Evolutionary conservation across 2,888 invertebrate genomes (phyloP).

Genomic region (Neuroscelio doddi): DNA sequence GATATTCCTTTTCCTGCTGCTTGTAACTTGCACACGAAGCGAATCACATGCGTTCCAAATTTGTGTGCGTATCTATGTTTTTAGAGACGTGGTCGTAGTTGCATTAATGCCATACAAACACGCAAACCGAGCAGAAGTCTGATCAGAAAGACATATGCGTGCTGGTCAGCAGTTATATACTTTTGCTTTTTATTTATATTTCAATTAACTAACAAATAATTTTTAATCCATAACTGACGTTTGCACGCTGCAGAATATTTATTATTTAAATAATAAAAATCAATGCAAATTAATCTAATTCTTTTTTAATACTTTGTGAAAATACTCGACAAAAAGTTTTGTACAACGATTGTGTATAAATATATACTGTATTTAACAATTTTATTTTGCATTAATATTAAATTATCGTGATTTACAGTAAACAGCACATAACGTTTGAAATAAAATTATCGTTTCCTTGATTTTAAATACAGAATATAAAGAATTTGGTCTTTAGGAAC

Average conservation of each 20-base stretch:
- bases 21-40: constrained; percentile 3
- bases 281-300: no score
- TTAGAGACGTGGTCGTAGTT: constrained; percentile 23
- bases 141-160: constrained; percentile 58
- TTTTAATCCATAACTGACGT: constrained; percentile 26
- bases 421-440: no score
- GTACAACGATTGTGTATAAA: not conserved
- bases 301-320: not conserved
- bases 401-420: no score
- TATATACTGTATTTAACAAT: not conserved
- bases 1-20: constrained; percentile 4
- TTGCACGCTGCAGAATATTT: no score
- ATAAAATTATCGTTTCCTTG: no score
- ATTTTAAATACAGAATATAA: no score
- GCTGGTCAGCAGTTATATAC: constrained; percentile 51
- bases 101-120: constrained; percentile 44
- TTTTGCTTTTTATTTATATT: constrained; percentile 40
- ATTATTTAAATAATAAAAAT: no score
- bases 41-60: constrained; percentile 1
- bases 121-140: constrained; percentile 36
- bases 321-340: not conserved
- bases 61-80: constrained; percentile 14
- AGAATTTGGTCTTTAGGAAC: no score
- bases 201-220: constrained; percentile 45
- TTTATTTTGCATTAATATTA: no score